Conservation (phyloP, 2,113 vertebrate genomes). For the Ctenodactylus gundi region DNA sequence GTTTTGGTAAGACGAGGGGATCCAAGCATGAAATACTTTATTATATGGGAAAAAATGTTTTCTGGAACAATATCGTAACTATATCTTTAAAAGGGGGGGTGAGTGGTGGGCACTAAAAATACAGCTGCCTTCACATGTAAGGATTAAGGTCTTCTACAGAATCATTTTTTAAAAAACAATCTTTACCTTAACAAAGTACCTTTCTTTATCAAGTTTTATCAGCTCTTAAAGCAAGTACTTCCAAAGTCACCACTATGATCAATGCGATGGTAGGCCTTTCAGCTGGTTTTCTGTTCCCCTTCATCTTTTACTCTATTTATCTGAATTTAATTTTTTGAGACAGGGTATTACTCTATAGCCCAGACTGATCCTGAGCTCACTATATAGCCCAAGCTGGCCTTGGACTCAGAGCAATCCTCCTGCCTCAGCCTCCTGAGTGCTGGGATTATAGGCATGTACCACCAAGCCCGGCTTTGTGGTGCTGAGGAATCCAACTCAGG, state of each 20-base stretch:
- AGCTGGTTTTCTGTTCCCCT: background rate
- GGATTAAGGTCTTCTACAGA: background rate
- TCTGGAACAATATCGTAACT: background rate
- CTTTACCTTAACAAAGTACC: background rate
- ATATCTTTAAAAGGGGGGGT: background rate
- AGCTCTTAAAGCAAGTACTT: slow-evolving; percentile 30
- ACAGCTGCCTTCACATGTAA: background rate
- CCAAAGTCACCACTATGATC: background rate
- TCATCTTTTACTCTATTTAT: too few relatives aligned
- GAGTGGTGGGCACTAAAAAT: background rate
- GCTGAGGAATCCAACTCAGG: too few relatives aligned
- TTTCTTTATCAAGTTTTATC: background rate
- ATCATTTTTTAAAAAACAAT: background rate
- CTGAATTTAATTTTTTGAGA: too few relatives aligned
- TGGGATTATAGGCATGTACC: too few relatives aligned
- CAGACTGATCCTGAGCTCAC: too few relatives aligned
- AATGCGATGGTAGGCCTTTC: background rate
- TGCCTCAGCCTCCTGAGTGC: too few relatives aligned
- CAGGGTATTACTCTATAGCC: too few relatives aligned
- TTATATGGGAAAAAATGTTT: background rate
- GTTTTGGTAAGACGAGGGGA: background rate
- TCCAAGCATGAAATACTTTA: background rate
- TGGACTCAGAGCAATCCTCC: too few relatives aligned
- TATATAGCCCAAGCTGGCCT: too few relatives aligned
- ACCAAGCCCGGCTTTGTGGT: too few relatives aligned